phyloP scores from a whole-genome alignment of 2,888 invertebrate species.

The Cryptus armator region DNA sequence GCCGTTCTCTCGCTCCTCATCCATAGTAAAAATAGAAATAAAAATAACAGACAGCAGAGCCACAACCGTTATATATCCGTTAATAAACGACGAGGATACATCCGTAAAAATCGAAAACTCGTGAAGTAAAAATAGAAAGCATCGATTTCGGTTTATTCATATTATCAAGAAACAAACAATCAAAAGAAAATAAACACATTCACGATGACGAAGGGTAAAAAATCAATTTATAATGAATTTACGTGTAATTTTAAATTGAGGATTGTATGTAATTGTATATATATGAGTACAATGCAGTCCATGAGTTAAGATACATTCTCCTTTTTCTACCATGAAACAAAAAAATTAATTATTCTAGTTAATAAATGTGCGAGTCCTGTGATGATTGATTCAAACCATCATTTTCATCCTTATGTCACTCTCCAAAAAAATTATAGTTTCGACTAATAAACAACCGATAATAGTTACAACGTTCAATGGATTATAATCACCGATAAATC shows the following conservation, averaged over 20 bases:
- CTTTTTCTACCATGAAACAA: constrained; percentile 85
- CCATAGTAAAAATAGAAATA: constrained; percentile 36
- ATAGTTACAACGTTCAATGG: background rate
- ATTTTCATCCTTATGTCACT: constrained; percentile 27
- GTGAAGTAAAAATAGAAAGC: constrained; percentile 41
- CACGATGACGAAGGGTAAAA: constrained; percentile 74
- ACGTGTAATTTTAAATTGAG: constrained; percentile 84
- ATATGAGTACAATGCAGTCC: constrained; percentile 84
- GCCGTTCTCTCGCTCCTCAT: constrained; percentile 69
- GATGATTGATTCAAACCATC: constrained; percentile 38
- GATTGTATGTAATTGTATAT: constrained; percentile 84
- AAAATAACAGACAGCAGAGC: constrained; percentile 44
- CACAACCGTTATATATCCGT: constrained; percentile 57
- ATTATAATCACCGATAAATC: background rate
- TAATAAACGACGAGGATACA: constrained; percentile 56
- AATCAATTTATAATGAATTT: constrained; percentile 83
- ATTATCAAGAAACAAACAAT: constrained; percentile 56
- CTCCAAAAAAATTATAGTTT: background rate
- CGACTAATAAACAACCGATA: background rate
- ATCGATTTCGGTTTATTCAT: constrained; percentile 69
- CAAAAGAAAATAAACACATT: constrained; percentile 62
- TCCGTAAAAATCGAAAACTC: constrained; percentile 61
- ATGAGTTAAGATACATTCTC: constrained; percentile 85
- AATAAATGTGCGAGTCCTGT: constrained; percentile 79
- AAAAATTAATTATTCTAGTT: constrained; percentile 85